A percentile compares a stretch with the other conserved stretches of the same genome.
Conservation (phyloP, 23 tunicate genomes). For the Styela clava region DNA sequence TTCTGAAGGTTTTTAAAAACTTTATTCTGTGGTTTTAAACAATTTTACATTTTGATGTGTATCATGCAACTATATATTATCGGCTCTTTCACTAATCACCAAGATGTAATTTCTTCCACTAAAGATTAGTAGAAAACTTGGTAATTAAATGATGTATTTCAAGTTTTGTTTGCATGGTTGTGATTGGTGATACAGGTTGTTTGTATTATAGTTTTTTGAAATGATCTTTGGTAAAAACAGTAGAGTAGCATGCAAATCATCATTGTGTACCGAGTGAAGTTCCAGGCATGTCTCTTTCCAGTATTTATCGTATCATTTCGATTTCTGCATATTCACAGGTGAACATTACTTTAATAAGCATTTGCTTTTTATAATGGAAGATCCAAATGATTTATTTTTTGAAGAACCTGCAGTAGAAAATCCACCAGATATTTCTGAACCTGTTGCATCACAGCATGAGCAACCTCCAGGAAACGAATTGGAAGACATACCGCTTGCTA, state of each 20-base stretch:
- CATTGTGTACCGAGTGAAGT: not conserved
- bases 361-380: too few species aligned
- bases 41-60: too few species aligned
- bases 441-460: not conserved
- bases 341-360: too few species aligned
- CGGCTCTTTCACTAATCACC: too few species aligned
- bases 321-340: too few species aligned
- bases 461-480: not conserved
- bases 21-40: too few species aligned
- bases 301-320: too few species aligned
- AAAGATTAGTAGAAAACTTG: too few species aligned
- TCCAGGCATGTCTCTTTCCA: too few species aligned
- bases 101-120: too few species aligned
- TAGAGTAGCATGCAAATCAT: not conserved
- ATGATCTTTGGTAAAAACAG: not conserved
- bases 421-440: not conserved
- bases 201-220: not conserved
- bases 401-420: not conserved
- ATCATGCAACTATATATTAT: too few species aligned
- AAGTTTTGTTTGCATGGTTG: not conserved
- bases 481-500: conserved; percentile 60
- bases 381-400: not conserved
- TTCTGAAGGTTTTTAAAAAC: too few species aligned
- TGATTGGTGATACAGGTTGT: not conserved
- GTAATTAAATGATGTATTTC: not conserved